phyloP scores from a whole-genome alignment of 2,888 invertebrate genomes.

The Adelphocoris suturalis region DNA sequence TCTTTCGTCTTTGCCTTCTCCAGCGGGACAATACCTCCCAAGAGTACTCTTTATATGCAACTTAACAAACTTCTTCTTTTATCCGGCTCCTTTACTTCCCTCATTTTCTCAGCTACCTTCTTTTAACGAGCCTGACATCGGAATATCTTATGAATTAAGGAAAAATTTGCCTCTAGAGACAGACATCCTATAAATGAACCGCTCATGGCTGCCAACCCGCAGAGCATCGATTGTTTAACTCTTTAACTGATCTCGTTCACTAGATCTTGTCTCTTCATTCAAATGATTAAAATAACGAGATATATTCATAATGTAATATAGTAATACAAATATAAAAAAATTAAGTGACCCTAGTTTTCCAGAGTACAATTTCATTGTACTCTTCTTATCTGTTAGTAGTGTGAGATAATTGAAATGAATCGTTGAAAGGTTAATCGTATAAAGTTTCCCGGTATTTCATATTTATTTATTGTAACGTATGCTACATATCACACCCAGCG shows the following conservation, averaged over 20 bases:
- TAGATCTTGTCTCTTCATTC: no score
- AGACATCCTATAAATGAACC: slow-evolving; percentile 6
- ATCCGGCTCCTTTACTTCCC: slow-evolving; percentile 4
- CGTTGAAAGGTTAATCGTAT: no score
- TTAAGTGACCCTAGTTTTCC: no score
- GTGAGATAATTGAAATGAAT: no score
- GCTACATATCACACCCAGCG: no score
- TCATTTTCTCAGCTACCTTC: slow-evolving; percentile 30
- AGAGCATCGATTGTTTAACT: not conserved
- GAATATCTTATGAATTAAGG: slow-evolving; percentile 53
- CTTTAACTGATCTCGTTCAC: not conserved
- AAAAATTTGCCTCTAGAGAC: slow-evolving; percentile 36
- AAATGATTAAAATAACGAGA: no score
- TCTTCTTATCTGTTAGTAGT: no score
- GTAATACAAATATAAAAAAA: no score
- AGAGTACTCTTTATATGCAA: slow-evolving; percentile 63
- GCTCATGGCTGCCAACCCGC: not conserved
- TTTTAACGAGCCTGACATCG: slow-evolving; percentile 50
- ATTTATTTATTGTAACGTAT: no score
- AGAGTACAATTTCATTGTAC: no score
- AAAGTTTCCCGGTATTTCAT: no score
- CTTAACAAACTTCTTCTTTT: slow-evolving; percentile 61
- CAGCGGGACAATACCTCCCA: slow-evolving; percentile 65
- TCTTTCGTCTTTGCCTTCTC: slow-evolving; percentile 36
- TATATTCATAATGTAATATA: no score